Evolutionary conservation across 2,888 invertebrate genomes (phyloP).

Genomic region (Volucella bombylans): DNA sequence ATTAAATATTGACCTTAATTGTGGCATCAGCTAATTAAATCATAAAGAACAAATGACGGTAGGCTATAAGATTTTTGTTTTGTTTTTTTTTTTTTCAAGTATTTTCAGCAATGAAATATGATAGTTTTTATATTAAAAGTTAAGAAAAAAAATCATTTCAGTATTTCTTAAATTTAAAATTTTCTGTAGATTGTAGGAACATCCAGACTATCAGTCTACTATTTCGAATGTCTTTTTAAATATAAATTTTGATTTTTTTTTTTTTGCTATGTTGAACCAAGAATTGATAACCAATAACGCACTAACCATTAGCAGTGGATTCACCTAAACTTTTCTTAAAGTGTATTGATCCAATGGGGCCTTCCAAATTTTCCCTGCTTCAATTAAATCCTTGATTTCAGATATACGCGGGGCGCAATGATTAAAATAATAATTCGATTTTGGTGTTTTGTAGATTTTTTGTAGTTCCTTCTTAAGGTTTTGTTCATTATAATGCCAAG

Average conservation of each 20-base stretch:
- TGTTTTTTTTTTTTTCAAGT: no score
- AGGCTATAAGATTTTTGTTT: no score
- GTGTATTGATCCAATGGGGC: slow-evolving; percentile 79
- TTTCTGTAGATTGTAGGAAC: no score
- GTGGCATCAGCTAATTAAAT: no score
- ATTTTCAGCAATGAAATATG: no score
- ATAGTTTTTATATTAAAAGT: no score
- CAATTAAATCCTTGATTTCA: slow-evolving; percentile 62
- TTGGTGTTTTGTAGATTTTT: slow-evolving; percentile 75
- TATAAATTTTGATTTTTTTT: neutral
- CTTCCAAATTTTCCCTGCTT: slow-evolving; percentile 75
- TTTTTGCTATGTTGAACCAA: neutral
- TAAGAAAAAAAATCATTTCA: no score
- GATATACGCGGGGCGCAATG: slow-evolving; percentile 76
- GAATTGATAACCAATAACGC: neutral
- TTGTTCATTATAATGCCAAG: slow-evolving; percentile 49
- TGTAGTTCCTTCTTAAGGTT: slow-evolving; percentile 74
- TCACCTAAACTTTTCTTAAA: slow-evolving; percentile 49
- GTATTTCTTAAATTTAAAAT: no score
- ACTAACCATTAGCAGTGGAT: neutral
- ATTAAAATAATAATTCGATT: slow-evolving; percentile 76
- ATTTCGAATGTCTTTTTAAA: neutral
- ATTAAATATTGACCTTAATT: no score
- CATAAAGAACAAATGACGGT: no score
- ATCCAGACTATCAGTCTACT: no score